These are phyloP conservation scores for Basileuterus tristriatus DNA, from an alignment of 2,797 vertebrate genomes.

Conservation along the genomic window DNA sequence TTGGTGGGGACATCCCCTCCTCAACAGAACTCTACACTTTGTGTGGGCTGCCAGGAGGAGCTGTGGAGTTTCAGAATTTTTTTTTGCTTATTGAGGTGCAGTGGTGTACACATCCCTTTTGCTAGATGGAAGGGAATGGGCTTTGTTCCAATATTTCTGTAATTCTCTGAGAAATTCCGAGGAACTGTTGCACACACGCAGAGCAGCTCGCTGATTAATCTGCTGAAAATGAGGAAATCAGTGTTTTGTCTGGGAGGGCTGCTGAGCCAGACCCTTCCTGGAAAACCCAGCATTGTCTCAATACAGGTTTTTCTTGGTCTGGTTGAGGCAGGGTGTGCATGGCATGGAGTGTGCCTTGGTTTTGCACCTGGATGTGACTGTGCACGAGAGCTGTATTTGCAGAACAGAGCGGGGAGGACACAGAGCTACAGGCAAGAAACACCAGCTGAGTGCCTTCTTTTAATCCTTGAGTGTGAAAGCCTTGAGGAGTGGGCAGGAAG, in stretches of 20 bases:
- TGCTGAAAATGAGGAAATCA: not conserved
- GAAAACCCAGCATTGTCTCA: not conserved
- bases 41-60: not conserved
- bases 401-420: not conserved
- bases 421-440: not conserved
- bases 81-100: not conserved
- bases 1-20: not conserved
- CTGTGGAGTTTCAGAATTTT: rapidly evolving
- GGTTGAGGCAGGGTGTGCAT: rapidly evolving
- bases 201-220: not conserved
- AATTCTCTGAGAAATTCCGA: not conserved
- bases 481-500: not conserved
- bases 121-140: not conserved
- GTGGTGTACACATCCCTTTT: not conserved
- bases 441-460: not conserved
- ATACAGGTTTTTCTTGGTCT: not conserved
- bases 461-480: not conserved
- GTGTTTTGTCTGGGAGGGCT: not conserved
- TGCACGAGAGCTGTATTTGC: rapidly evolving
- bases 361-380: rapidly evolving
- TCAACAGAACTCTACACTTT: rapidly evolving
- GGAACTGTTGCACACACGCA: not conserved
- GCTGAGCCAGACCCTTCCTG: not conserved
- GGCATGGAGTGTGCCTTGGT: not conserved
- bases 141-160: not conserved